These are phyloP conservation scores for Choreutis nemorana DNA, from an alignment of 2,888 invertebrate species.

Conservation along the genomic window DNA sequence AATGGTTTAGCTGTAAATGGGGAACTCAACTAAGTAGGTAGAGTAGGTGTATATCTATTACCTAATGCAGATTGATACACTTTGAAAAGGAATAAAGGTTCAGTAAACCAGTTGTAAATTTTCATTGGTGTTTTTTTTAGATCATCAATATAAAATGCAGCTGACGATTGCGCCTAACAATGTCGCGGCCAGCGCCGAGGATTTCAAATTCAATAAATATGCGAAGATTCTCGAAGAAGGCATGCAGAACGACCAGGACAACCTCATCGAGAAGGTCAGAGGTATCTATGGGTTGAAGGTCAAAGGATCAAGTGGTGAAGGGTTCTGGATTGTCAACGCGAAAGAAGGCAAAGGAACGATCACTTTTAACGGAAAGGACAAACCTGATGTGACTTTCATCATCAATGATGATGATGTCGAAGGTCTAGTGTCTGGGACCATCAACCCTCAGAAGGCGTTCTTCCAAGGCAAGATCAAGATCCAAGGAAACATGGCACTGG, in stretches of 20 bases:
- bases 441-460: slow-evolving; percentile 95
- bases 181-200: slow-evolving; percentile 56
- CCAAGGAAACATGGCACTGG: slow-evolving; percentile 95
- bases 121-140: no score
- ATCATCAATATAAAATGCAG: no score
- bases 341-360: slow-evolving; percentile 90
- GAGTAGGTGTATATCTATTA: no score
- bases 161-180: slow-evolving; percentile 43
- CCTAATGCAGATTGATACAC: no score
- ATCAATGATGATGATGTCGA: slow-evolving; percentile 89
- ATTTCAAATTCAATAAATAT: slow-evolving; percentile 82
- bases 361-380: slow-evolving; percentile 80
- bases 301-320: slow-evolving; percentile 81
- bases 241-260: slow-evolving; percentile 81
- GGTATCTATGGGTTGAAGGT: slow-evolving; percentile 93
- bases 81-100: no score
- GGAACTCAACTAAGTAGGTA: no score
- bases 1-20: no score
- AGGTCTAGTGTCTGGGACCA: slow-evolving; percentile 87
- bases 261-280: slow-evolving; percentile 83
- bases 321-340: slow-evolving; percentile 92
- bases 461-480: slow-evolving; percentile 97
- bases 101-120: no score
- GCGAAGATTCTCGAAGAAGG: slow-evolving; percentile 83
- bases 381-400: slow-evolving; percentile 89